Conservation (phyloP, 2,113 vertebrate genomes). For the Chrysochloris asiatica region DNA sequence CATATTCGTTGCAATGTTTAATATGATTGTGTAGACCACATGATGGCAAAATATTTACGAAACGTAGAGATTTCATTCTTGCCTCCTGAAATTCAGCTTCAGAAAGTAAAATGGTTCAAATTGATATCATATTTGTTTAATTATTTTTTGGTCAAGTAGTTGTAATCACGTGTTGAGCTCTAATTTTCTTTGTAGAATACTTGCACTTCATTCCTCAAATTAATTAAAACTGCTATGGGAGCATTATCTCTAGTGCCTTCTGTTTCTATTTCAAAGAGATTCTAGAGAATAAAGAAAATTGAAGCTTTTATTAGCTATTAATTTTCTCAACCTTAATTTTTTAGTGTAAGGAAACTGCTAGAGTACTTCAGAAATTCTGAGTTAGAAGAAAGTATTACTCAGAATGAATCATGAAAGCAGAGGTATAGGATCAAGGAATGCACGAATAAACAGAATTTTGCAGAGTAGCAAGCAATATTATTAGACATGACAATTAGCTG, state of each 20-base stretch:
- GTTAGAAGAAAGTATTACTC: not conserved
- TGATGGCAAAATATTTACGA: not conserved
- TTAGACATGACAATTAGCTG: not conserved
- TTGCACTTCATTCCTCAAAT: slow-evolving; percentile 11
- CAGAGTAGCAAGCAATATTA: not conserved
- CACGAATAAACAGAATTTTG: not conserved
- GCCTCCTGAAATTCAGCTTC: not conserved
- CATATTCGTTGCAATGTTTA: not conserved
- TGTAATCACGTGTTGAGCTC: not conserved
- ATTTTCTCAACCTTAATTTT: slow-evolving; percentile 4
- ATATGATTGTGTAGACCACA: not conserved
- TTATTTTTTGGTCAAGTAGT: not conserved
- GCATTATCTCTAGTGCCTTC: not conserved
- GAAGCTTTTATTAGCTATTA: not conserved
- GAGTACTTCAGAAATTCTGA: not conserved
- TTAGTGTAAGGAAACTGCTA: not conserved
- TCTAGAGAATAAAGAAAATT: not conserved
- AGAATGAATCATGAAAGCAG: not conserved
- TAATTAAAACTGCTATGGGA: slow-evolving; percentile 15
- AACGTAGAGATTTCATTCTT: not conserved
- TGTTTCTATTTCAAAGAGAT: not conserved
- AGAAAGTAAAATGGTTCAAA: not conserved
- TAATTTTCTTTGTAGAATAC: not conserved
- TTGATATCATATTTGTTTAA: not conserved
- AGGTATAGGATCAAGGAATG: not conserved